phyloP scores from a whole-genome alignment of 2,797 vertebrate species.

The Catostomus latipinnis region DNA sequence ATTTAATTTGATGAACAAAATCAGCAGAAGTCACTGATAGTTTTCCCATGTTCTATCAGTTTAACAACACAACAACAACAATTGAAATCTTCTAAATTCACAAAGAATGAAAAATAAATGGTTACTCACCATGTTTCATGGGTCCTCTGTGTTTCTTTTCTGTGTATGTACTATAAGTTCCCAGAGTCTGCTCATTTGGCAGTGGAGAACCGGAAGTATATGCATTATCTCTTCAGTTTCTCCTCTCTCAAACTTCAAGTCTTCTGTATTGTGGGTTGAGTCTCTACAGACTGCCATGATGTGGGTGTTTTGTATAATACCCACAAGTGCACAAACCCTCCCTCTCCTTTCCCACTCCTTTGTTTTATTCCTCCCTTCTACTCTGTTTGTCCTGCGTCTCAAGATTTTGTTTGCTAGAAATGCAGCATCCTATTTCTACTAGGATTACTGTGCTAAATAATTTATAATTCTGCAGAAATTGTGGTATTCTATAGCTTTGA shows the following conservation, averaged over 20 bases:
- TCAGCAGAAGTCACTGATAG: neutral
- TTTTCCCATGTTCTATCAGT: neutral
- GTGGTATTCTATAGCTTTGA: neutral
- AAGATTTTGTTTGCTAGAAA: neutral
- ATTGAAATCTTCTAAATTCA: neutral
- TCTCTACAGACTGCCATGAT: conserved; percentile 32
- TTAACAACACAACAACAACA: neutral
- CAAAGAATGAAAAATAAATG: neutral
- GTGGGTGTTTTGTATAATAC: conserved; percentile 44
- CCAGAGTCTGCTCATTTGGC: conserved; percentile 4
- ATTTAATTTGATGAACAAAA: neutral
- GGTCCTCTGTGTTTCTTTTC: neutral
- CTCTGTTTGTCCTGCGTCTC: neutral
- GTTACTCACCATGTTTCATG: conserved; percentile 24
- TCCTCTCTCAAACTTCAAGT: conserved; percentile 6
- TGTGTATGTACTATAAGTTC: neutral
- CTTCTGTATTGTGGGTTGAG: conserved; percentile 24
- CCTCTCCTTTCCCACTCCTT: conserved; percentile 3
- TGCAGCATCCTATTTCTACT: neutral
- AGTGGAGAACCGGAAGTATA: neutral
- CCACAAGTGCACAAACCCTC: conserved; percentile 20
- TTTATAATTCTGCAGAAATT: neutral
- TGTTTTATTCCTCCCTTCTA: neutral
- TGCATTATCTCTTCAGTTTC: conserved; percentile 13
- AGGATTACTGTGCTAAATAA: conserved; percentile 4